These are phyloP conservation scores for Noctilio leporinus DNA, from an alignment of 2,113 vertebrate genomes.

Conservation along the genomic window DNA sequence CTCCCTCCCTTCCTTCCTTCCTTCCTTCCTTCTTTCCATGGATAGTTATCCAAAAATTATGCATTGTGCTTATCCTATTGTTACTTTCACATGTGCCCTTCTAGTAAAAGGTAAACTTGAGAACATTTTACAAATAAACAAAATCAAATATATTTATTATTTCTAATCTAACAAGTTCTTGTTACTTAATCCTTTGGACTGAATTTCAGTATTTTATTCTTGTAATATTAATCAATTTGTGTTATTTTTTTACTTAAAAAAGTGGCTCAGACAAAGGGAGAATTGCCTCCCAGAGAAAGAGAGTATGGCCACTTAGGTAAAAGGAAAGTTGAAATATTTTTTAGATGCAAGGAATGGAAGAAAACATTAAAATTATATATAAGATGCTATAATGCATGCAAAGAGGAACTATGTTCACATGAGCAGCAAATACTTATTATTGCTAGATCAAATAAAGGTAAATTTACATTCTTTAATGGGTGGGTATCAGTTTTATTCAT, in stretches of 20 bases:
- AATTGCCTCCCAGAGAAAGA: background rate
- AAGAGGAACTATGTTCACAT: background rate
- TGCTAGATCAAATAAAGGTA: background rate
- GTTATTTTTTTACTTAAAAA: background rate
- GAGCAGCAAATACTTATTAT: background rate
- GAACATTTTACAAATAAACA: background rate
- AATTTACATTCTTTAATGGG: background rate
- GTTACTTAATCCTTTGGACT: background rate
- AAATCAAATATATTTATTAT: background rate
- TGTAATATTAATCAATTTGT: background rate
- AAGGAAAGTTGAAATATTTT: background rate
- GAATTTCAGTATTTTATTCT: background rate
- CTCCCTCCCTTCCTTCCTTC: fast-evolving
- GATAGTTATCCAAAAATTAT: background rate
- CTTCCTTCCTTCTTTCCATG: background rate
- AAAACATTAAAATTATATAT: background rate
- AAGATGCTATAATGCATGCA: background rate
- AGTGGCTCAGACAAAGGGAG: background rate
- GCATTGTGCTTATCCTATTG: background rate
- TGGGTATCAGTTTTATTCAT: background rate
- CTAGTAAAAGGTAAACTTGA: background rate
- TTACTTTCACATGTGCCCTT: background rate
- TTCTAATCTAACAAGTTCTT: background rate
- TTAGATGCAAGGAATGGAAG: background rate
- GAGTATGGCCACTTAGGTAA: background rate